Conservation (phyloP, 2,888 invertebrate genomes). For the Neria commutata region DNA sequence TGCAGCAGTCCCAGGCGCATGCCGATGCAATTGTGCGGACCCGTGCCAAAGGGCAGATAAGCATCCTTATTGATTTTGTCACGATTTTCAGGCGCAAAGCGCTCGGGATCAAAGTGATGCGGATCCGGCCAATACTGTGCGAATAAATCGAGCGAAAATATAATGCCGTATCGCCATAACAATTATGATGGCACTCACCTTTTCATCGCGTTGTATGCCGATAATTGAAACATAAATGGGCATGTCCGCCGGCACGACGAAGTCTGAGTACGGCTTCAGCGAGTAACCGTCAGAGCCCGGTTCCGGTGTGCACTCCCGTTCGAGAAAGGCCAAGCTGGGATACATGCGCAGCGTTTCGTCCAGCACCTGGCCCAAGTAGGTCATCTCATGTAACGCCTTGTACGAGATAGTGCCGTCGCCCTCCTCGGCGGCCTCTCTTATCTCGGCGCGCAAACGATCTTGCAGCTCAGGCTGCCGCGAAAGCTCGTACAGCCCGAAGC, state of each 20-base stretch:
- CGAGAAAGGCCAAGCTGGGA: conserved; percentile 45
- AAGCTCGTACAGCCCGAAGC: conserved; percentile 56
- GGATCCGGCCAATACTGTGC: conserved; percentile 48
- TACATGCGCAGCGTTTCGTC: conserved; percentile 45
- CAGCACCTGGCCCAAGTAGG: conserved; percentile 37
- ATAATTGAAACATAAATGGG: conserved; percentile 43
- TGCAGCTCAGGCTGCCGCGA: conserved; percentile 55
- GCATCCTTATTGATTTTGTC: conserved; percentile 38
- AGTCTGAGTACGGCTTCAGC: conserved; percentile 38
- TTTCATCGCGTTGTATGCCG: conserved; percentile 44
- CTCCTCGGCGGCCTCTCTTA: conserved; percentile 35
- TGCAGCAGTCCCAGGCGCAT: conserved; percentile 49
- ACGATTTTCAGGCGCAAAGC: conserved; percentile 42
- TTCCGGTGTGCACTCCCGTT: conserved; percentile 41
- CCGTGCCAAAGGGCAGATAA: conserved; percentile 49
- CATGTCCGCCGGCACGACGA: conserved; percentile 41
- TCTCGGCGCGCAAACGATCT: conserved; percentile 53
- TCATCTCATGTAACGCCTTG: conserved; percentile 30
- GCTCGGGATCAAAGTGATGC: conserved; percentile 44
- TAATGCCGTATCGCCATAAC: too few species aligned
- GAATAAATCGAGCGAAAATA: not conserved
- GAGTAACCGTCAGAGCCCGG: conserved; percentile 33
- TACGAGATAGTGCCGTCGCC: conserved; percentile 30
- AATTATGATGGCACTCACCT: conserved; percentile 29
- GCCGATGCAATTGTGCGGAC: conserved; percentile 51